Base-by-base conservation (phyloP, 2,888 invertebrate species). In the Callimorpha dominula region DNA sequence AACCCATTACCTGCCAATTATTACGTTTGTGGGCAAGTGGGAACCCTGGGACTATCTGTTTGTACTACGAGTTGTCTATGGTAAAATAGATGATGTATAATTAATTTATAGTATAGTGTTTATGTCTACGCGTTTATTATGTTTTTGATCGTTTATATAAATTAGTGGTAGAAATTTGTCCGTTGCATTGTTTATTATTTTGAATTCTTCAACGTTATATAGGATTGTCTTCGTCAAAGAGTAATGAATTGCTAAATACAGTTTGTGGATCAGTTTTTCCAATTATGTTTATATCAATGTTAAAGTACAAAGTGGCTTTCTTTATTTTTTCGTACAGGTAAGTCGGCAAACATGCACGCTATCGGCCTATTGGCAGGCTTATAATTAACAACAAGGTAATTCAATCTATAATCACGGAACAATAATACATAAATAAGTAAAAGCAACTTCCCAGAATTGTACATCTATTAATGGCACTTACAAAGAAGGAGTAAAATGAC, bases 51-150 rank as follows among this genome's bases (percentile, higher is more conserved):
- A 11, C 49, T 52, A 74, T 80, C 74, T 83, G 81, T 83, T 86
- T 78, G 81, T 82, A 78, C 76, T 80, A 78, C 79, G 46, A 20
- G 57, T 81, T 81, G 86, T 82, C 83, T 82, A 81, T 86, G 82
- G 84, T 84, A 86, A 84, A 87, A 87, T 84, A 80, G 79, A 77
- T 80, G 74, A 75, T 75, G 80, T 68, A 79, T 85, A 83, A 86
- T 88, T 85, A 85, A 87, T 87, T 85, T 83, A 82, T 83, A 78
- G 80, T 75, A 77, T 73, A 71, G 67, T 69, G 69, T 74, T 76
- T 66, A 70, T 86, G 17, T 62, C 42, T 52, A 43, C 14, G 17
- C 1, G 43, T 46, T 63, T 63, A 63, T 8, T 63, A 63, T 57
- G 9, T 46, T 46, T 31, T 46, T 46, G 43, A 46, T 46, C 43